These are phyloP conservation scores for Pseudomyrmex cubaensis DNA, from an alignment of 1,140 invertebrate species.

Conservation along the genomic window DNA sequence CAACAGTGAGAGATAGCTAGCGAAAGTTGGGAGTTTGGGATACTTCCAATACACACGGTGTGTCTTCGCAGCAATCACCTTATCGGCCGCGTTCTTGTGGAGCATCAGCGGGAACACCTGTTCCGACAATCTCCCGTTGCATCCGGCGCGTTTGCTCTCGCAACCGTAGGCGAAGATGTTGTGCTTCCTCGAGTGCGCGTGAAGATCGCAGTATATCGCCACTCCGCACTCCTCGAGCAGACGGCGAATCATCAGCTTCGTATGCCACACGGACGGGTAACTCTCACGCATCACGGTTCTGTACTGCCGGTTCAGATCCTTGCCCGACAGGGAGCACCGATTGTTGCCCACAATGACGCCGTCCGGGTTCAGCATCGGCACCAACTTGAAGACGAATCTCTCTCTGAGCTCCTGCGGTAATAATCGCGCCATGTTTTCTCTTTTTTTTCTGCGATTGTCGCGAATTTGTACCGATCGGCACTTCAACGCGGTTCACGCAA, in stretches of 20 bases:
- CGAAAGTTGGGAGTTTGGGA: too few relatives aligned
- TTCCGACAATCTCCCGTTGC: conserved; percentile 92
- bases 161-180: conserved; percentile 99
- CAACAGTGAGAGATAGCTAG: too few relatives aligned
- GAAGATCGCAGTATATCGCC: conserved; percentile 97
- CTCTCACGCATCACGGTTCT: conserved; percentile 94
- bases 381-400: conserved; percentile 97
- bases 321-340: conserved; percentile 94
- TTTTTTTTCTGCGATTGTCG: background rate
- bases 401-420: conserved; percentile 90
- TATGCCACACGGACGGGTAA: conserved; percentile 97
- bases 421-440: conserved; percentile 51
- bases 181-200: conserved; percentile 97
- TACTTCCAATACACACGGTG: too few relatives aligned
- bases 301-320: conserved; percentile 95
- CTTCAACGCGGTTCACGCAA: too few relatives aligned
- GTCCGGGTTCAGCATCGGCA: conserved; percentile 98
- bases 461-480: background rate
- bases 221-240: conserved; percentile 96
- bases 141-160: conserved; percentile 91
- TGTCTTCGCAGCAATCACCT: conserved; percentile 86
- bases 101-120: conserved; percentile 97
- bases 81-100: conserved; percentile 96
- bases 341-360: conserved; percentile 98
- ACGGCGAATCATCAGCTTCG: conserved; percentile 94